Evolutionary conservation across 1,140 invertebrate genomes (phyloP), one percentile per base, ranked within the genome.

Genomic region (Condylostylus longicornis): DNA sequence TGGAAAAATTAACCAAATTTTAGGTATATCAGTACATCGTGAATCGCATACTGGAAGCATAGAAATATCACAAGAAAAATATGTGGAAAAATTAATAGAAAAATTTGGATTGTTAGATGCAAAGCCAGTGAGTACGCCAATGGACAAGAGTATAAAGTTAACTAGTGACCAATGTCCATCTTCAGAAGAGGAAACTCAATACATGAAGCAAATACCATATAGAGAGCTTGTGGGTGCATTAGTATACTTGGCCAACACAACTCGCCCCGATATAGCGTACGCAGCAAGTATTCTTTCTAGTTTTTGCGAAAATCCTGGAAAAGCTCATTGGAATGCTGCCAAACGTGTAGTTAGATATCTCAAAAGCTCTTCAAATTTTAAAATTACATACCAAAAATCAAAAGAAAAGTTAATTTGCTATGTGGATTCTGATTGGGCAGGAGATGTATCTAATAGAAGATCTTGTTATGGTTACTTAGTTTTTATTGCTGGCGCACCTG

Each of bases 201-300:
- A 35, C 32, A 29, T 27, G 3, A 35, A 42, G 33, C 51, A 37
- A 44, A 43, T 40, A 42, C 23, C 23, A 19, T 55, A 54, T 37
- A 39, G 49, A 41, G 46, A 58, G 48, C 43, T 46, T 2, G 50
- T 64, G 14, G 53, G 60, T 13, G 43, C 50, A 13, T 41, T 65
- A 7, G 45, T 65, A 28, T 61, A 60, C 33, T 35, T 63, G n/a
- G 43, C 53, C 1, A 42, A 44, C 12, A 50, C 51, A 27, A 58
- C 50, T 32, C 47, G 55, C 22, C 62, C 58, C 21, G 58, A 63
- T 44, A 54, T 63, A 9, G 40, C 45, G 32, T 50, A 50, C 50
- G 29, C 52, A 2, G 52, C 50, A 2, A 50, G 41, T 21, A 28
- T 22, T 1, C 40, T 53, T 5, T 47, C 42, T 42, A 14, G 37